Percentiles rank a stretch among this genome's conserved stretches.
These are phyloP conservation scores for Drosophila ustulata DNA, from an alignment of 2,888 invertebrate species.

Conservation along the genomic window DNA sequence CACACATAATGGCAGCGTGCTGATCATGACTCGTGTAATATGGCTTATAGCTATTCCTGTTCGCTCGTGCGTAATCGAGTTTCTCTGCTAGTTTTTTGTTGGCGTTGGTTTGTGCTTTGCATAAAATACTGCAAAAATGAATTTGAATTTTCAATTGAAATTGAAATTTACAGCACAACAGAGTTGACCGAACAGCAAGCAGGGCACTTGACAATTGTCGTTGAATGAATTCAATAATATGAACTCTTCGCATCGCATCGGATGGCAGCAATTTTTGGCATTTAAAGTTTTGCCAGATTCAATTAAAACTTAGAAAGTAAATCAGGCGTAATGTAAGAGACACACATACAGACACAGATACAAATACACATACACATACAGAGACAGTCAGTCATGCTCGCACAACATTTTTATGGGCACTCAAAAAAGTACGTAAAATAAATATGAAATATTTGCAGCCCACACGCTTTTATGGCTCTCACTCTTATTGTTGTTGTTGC, in stretches of 20 bases:
- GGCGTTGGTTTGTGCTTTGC: conserved; percentile 35
- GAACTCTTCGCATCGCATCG: conserved; percentile 32
- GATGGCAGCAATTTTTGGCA: conserved; percentile 35
- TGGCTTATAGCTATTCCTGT: conserved; percentile 45
- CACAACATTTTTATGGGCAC: conserved; percentile 35
- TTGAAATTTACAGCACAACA: conserved; percentile 11
- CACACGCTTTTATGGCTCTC: conserved; percentile 33
- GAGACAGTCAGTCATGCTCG: conserved; percentile 12
- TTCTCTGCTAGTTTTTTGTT: conserved; percentile 34
- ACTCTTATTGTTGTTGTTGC: conserved; percentile 6
- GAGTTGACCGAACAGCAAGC: conserved; percentile 6
- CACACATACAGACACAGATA: not conserved
- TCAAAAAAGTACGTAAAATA: conserved; percentile 53
- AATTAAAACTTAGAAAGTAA: conserved; percentile 63
- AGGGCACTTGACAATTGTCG: conserved; percentile 28
- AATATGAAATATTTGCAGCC: conserved; percentile 63
- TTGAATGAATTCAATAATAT: conserved; percentile 26
- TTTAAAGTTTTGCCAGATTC: conserved; percentile 44
- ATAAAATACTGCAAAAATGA: conserved; percentile 38
- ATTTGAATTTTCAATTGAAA: conserved; percentile 56
- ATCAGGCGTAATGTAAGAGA: conserved; percentile 42
- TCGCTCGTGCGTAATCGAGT: conserved; percentile 51
- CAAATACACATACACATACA: not conserved
- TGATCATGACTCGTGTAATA: conserved; percentile 35
- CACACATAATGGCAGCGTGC: conserved; percentile 21